A percentile compares a stretch with the other conserved stretches of the same genome.
phyloP scores from a whole-genome alignment of 1,140 invertebrate species.

The Drosophila parvula region DNA sequence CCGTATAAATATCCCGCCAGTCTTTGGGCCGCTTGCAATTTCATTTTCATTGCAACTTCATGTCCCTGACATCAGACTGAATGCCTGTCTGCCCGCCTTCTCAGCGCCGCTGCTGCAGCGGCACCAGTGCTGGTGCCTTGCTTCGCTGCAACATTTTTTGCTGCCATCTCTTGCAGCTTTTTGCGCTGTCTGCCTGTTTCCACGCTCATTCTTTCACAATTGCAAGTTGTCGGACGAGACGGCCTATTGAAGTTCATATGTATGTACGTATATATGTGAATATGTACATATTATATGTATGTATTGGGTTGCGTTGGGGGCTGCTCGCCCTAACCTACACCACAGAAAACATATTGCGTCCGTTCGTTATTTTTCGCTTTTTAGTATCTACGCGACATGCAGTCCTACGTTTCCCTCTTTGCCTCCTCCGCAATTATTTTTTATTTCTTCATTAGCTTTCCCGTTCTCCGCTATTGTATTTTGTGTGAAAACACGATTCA shows the following conservation, averaged over 20 bases:
- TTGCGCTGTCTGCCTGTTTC: constrained; percentile 61
- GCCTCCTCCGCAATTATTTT: constrained; percentile 28
- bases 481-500: constrained; percentile 47
- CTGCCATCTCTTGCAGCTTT: constrained; percentile 43
- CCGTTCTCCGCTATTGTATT: constrained; percentile 5
- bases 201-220: constrained; percentile 75
- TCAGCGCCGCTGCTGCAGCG: constrained; percentile 10
- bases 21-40: constrained; percentile 71
- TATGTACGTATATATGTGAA: background rate
- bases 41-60: constrained; percentile 81
- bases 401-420: constrained; percentile 37
- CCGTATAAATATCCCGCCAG: constrained; percentile 51
- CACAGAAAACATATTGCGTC: constrained; percentile 77
- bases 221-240: constrained; percentile 62
- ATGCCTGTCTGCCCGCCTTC: constrained; percentile 42
- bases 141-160: constrained; percentile 28
- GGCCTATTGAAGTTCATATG: constrained; percentile 68
- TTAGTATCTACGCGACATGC: constrained; percentile 56
- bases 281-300: constrained; percentile 6
- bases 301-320: constrained; percentile 31
- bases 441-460: constrained; percentile 49
- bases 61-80: constrained; percentile 74
- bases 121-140: constrained; percentile 14
- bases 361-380: constrained; percentile 51
- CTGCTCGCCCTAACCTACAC: constrained; percentile 76